A percentile compares a stretch with the other conserved stretches of the same genome.
These are phyloP conservation scores for Cinclus mexicanus DNA, from an alignment of 2,113 vertebrate species.

Conservation along the genomic window DNA sequence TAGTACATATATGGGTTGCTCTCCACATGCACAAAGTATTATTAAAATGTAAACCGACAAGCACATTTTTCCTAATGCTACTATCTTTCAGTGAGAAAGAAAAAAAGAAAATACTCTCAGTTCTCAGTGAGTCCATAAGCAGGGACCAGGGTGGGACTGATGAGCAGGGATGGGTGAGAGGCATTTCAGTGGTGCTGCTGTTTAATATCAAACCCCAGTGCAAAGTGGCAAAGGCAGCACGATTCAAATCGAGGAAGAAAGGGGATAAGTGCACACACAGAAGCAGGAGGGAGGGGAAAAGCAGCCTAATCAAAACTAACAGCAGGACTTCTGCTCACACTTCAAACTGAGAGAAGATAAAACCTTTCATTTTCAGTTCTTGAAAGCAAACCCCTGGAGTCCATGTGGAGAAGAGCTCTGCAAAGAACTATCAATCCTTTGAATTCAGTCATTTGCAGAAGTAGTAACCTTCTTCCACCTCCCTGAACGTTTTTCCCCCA, in stretches of 20 bases:
- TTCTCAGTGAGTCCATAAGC: not conserved
- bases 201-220: not conserved
- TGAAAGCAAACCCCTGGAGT: conserved; percentile 38
- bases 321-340: conserved; percentile 45
- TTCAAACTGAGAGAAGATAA: conserved; percentile 25
- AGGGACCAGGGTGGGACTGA: not conserved
- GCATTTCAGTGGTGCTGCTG: not conserved
- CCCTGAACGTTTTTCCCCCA: not conserved
- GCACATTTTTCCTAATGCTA: not conserved
- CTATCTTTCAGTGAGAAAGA: not conserved
- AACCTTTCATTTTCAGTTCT: conserved; percentile 25
- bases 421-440: conserved; percentile 24
- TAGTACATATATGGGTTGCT: not conserved
- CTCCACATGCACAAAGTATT: not conserved
- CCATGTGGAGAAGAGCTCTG: not conserved
- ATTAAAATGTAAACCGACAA: not conserved
- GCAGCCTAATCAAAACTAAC: conserved; percentile 45
- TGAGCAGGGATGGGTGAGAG: not conserved
- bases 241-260: not conserved
- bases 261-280: not conserved
- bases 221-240: not conserved
- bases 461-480: not conserved
- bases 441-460: conserved; percentile 7
- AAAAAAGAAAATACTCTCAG: not conserved
- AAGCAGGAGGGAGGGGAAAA: not conserved